Evolutionary conservation across 2,113 vertebrate genomes (phyloP), one percentile per base, ranked within the genome.

Genomic region (Clarias macrocephalus): DNA sequence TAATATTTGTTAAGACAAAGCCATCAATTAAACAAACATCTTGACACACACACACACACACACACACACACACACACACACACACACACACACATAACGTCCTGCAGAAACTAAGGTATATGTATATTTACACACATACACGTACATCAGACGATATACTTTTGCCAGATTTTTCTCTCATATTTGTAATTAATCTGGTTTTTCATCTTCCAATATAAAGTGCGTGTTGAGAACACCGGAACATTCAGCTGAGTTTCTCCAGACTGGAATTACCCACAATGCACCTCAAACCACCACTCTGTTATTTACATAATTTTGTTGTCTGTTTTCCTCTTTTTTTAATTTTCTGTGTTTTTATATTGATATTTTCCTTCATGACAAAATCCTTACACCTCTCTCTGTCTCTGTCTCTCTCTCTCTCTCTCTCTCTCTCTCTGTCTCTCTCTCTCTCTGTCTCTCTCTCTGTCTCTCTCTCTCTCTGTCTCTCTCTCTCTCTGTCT

Each of bases 401-500:
- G 30, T 21, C 57, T 60, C 28, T 33, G 33, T 33, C 33, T 37
- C 56, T 62, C 28, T 9, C 37, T n/a, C 56, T 13, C 13, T 28
- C 10, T 82, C 0, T 28, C 52, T 72, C 48, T 18, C 21, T 75
- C 56, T 88, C 15, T 80, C 60, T 62, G 19, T 42, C 48, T 37
- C 30, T 66, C 60, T 75, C 42, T 66, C 79, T 87, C 23, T 62
- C 82, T 87, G 23, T 25, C 33, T 42, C 23, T 66, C 30, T 52
- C n/a, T n/a, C n/a, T n/a, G n/a, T 82, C 0, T 28, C 52, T 72
- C 48, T 18, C 21, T 75, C 56, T 88, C 15, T 80, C 60, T 62
- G 19, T 42, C 48, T 37, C 30, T 66, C 60, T 75, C 42, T 66
- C 79, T 87, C 23, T 62, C 82, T 87, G 23, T n/a, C 21, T 65